A percentile compares a stretch with the other conserved stretches of the same genome.
These are phyloP conservation scores for Drosophila fuyamai DNA, from an alignment of 1,140 invertebrate species.

Conservation along the genomic window DNA sequence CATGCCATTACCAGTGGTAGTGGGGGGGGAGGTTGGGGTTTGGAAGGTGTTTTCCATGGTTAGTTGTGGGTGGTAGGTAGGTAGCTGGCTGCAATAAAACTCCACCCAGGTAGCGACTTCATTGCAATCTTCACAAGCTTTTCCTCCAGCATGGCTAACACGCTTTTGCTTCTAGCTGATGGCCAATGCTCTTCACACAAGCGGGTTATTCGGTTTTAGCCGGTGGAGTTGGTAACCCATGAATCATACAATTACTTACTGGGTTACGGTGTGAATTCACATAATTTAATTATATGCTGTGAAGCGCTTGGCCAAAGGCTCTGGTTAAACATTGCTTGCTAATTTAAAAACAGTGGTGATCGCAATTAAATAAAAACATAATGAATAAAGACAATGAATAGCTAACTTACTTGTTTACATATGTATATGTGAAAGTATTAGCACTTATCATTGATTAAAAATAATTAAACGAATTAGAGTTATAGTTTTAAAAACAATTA, in stretches of 20 bases:
- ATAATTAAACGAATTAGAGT: no score
- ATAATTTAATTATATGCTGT: conserved; percentile 28
- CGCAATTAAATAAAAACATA: conserved; percentile 10
- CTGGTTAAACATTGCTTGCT: conserved; percentile 10
- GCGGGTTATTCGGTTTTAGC: conserved; percentile 14
- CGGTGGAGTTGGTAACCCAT: conserved; percentile 10
- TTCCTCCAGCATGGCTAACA: conserved; percentile 60
- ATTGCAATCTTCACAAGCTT: conserved; percentile 53
- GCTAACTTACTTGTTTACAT: no score
- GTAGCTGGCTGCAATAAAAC: conserved; percentile 20
- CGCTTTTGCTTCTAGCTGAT: conserved; percentile 74
- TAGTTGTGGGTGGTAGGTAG: background rate
- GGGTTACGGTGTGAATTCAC: conserved; percentile 31
- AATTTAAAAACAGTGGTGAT: conserved; percentile 9
- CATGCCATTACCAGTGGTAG: conserved; percentile 3
- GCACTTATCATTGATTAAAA: no score
- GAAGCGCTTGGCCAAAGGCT: conserved; percentile 10
- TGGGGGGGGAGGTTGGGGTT: background rate
- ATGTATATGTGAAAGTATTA: no score
- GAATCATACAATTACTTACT: conserved; percentile 40
- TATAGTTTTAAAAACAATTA: no score
- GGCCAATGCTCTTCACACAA: conserved; percentile 24
- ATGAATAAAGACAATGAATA: no score
- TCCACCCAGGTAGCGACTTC: conserved; percentile 67
- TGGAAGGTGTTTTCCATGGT: conserved; percentile 2